phyloP scores from a whole-genome alignment of 1,140 invertebrate genomes.

The Cryptotermes secundus region DNA sequence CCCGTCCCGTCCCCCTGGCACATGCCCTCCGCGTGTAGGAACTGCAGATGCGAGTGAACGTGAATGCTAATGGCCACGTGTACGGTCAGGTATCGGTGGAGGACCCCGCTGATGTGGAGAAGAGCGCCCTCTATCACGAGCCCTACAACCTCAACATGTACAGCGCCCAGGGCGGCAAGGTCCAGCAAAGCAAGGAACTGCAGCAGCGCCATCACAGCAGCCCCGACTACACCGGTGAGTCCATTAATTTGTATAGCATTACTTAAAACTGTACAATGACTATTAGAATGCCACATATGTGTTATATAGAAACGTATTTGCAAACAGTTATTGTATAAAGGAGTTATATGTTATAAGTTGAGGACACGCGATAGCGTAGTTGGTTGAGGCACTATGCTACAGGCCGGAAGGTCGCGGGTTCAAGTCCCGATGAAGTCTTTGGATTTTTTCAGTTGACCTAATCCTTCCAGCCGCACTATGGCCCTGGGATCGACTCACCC shows the following conservation, averaged over 20 bases:
- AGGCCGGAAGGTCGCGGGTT: too few relatives aligned
- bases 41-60: conserved; percentile 44
- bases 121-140: conserved; percentile 44
- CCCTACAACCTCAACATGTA: conserved; percentile 42
- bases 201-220: conserved; percentile 33
- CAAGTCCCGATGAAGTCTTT: too few relatives aligned
- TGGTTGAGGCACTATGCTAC: too few relatives aligned
- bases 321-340: too few relatives aligned
- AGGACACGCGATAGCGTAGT: too few relatives aligned
- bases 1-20: not conserved
- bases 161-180: conserved; percentile 12
- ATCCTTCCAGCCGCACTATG: too few relatives aligned
- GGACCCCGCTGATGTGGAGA: conserved; percentile 47
- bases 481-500: too few relatives aligned
- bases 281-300: too few relatives aligned
- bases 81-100: conserved; percentile 57
- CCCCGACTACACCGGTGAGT: conserved; percentile 42
- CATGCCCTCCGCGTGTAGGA: conserved; percentile 43
- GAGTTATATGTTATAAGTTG: too few relatives aligned
- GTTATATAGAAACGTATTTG: too few relatives aligned
- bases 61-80: conserved; percentile 54
- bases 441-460: too few relatives aligned
- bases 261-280: too few relatives aligned
- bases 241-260: not conserved
- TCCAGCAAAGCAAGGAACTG: not conserved